Conservation (phyloP, 2,113 vertebrate species). For the Larimichthys polyactis region DNA sequence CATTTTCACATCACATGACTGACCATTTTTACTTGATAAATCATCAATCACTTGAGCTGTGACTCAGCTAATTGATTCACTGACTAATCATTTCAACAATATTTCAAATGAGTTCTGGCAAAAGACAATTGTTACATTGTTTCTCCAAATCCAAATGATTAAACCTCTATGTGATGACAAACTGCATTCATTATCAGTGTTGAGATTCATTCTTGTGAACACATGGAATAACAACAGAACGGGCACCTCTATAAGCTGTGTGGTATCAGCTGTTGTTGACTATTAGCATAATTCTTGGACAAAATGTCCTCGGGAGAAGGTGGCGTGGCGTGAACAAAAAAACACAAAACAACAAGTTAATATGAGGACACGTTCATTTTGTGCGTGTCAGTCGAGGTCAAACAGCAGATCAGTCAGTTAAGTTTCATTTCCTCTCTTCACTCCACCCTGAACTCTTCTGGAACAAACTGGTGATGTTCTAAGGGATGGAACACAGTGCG, state of each 20-base stretch:
- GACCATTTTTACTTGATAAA: neutral
- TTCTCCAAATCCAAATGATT: neutral
- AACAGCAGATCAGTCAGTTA: constrained; percentile 16
- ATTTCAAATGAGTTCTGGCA: neutral
- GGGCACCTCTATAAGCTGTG: neutral
- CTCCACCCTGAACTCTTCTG: constrained; percentile 10
- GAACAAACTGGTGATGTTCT: constrained; percentile 19
- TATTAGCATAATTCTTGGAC: neutral
- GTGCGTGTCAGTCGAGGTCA: neutral
- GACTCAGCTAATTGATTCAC: neutral
- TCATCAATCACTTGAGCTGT: neutral
- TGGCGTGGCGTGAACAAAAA: neutral
- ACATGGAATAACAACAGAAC: neutral
- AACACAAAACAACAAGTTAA: constrained; percentile 6
- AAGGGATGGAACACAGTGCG: neutral
- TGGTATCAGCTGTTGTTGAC: constrained; percentile 30
- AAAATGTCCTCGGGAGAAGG: constrained; percentile 10
- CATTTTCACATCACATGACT: no score
- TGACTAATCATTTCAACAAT: neutral
- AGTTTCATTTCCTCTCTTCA: constrained; percentile 6
- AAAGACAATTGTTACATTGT: neutral
- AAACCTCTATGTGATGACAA: neutral
- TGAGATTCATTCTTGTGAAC: neutral
- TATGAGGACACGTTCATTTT: no score
- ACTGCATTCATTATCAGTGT: neutral